Evolutionary conservation across 2,888 invertebrate genomes (phyloP).

Genomic region (Apodemia zela): DNA sequence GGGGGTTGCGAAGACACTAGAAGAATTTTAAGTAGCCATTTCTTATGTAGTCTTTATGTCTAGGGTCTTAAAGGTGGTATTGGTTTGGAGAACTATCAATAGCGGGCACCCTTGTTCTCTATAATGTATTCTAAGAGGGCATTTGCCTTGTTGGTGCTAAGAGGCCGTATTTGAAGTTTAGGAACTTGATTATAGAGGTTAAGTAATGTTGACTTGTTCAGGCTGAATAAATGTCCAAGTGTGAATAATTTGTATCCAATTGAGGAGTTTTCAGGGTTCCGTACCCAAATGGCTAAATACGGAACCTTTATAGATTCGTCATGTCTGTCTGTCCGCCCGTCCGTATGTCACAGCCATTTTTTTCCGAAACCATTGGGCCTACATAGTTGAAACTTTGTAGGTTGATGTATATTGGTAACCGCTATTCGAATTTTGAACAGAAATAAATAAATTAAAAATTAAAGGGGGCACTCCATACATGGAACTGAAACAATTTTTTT

Average conservation of each 20-base stretch:
- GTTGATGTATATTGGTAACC: too few species aligned
- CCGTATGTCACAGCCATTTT: too few species aligned
- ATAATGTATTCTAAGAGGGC: slow-evolving; percentile 3
- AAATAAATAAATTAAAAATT: too few species aligned
- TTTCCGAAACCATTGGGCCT: too few species aligned
- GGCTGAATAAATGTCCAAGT: not conserved
- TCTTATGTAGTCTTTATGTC: not conserved
- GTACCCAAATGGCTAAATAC: too few species aligned
- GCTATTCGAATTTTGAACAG: too few species aligned
- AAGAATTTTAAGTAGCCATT: slow-evolving; percentile 25
- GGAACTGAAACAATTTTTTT: too few species aligned
- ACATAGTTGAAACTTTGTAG: too few species aligned
- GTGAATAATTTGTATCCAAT: not conserved
- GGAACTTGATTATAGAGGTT: slow-evolving; percentile 7
- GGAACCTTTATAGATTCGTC: too few species aligned
- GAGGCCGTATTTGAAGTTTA: slow-evolving; percentile 3
- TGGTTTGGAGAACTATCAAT: not conserved
- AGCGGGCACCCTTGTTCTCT: not conserved
- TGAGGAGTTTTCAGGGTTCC: not conserved
- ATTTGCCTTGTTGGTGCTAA: slow-evolving; percentile 14
- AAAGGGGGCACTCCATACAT: too few species aligned
- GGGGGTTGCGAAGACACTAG: slow-evolving; percentile 23
- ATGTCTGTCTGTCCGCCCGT: too few species aligned
- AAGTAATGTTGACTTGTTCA: slow-evolving; percentile 7
- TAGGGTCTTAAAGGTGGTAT: not conserved